Percentiles rank a stretch among this genome's conserved stretches.
These are phyloP conservation scores for Styela clava DNA, from an alignment of 23 tunicate genomes.

Conservation along the genomic window DNA sequence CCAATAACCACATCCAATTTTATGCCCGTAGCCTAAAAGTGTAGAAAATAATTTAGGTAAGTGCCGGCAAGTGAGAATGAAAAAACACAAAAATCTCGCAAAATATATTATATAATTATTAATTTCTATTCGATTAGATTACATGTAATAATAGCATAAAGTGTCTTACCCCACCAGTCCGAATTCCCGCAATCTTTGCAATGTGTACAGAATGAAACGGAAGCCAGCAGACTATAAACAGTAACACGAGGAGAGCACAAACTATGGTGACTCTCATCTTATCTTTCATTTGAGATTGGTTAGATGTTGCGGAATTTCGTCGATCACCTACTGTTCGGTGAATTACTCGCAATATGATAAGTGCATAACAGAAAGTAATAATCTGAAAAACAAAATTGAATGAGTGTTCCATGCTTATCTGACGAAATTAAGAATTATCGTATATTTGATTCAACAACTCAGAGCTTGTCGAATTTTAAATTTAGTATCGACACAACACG, in stretches of 20 bases:
- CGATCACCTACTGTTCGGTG: constrained; percentile 2
- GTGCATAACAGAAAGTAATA: neutral
- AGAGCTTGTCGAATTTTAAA: too few relatives aligned
- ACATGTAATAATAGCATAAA: neutral
- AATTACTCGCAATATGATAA: neutral
- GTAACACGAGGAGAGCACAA: constrained; percentile 11
- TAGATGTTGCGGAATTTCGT: neutral
- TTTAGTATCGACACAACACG: too few relatives aligned
- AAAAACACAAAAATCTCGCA: too few relatives aligned
- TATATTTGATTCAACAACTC: too few relatives aligned
- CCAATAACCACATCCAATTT: too few relatives aligned
- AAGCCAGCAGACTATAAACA: constrained; percentile 3
- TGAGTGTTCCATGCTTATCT: too few relatives aligned
- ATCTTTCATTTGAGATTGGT: neutral
- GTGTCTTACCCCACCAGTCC: neutral
- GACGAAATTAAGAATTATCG: too few relatives aligned
- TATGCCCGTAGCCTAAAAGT: too few relatives aligned
- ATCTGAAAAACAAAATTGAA: neutral
- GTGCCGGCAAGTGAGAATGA: too few relatives aligned
- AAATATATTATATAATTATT: too few relatives aligned
- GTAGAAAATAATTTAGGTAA: too few relatives aligned
- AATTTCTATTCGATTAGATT: too few relatives aligned
- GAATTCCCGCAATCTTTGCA: neutral
- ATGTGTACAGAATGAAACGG: constrained; percentile 13
- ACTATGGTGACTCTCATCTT: constrained; percentile 11